phyloP scores from a whole-genome alignment of 2,113 vertebrate species.

The Chelonoidis abingdonii region DNA sequence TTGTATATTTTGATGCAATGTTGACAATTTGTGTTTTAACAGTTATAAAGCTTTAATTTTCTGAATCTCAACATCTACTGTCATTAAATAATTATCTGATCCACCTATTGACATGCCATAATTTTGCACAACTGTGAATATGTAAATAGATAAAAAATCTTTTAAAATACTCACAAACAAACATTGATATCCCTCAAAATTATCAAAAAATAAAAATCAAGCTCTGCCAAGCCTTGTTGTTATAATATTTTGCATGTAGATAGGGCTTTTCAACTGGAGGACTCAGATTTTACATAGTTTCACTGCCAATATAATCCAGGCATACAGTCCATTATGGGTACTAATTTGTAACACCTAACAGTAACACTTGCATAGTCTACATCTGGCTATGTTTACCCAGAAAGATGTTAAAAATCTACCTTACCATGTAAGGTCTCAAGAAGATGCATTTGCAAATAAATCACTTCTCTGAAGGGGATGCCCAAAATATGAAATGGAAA shows the following conservation, averaged over 20 bases:
- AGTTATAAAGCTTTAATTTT: not conserved
- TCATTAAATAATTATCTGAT: not conserved
- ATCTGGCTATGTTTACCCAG: not conserved
- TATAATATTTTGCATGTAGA: slow-evolving; percentile 9
- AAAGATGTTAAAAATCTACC: not conserved
- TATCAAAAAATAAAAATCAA: not conserved
- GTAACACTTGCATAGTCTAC: not conserved
- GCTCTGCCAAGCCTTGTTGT: not conserved
- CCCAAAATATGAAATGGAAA: not conserved
- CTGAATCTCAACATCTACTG: not conserved
- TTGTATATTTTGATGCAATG: not conserved
- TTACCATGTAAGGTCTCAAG: not conserved
- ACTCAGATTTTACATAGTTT: slow-evolving; percentile 11
- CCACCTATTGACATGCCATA: not conserved
- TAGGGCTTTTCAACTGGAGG: slow-evolving; percentile 32
- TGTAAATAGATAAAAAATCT: not conserved
- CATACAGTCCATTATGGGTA: not conserved
- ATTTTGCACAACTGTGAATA: not conserved
- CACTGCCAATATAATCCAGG: not conserved
- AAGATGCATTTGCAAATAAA: not conserved
- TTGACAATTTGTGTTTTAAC: not conserved
- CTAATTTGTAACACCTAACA: not conserved
- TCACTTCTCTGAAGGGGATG: not conserved
- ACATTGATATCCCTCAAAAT: not conserved
- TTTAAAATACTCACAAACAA: not conserved